Base-by-base conservation (phyloP, 1,140 invertebrate genomes). In the Schlechtendalia chinensis region DNA sequence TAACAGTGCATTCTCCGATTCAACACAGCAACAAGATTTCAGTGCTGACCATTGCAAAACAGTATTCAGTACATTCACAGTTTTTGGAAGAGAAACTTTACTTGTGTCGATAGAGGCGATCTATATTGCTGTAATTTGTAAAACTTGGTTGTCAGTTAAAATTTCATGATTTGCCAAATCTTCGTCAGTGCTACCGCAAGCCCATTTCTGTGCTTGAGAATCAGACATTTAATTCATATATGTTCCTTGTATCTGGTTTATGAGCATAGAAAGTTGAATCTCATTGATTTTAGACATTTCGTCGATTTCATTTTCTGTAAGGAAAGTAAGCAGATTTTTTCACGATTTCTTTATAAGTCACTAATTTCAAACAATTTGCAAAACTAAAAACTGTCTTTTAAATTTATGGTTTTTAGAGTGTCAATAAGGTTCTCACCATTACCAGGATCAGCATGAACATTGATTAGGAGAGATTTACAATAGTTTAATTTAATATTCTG, bases 401-500 rank as follows among this genome's bases (percentile, higher is more conserved):
- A n/a, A n/a, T n/a, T n/a, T n/a, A n/a, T n/a, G n/a, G n/a, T n/a
- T n/a, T n/a, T n/a, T n/a, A n/a, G n/a, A n/a, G n/a, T n/a, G n/a
- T n/a, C 27, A 32, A 63, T 1, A 61, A 61, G 10, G 59, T 61
- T 61, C 19, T 61, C 24, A 61, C 59, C 59, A 61, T 61, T 22
- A 22, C 27, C 10, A 10, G 59, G 24, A 61, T 61, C 59, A 61
- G 59, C 24, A 61, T 27, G 59, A 61, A 61, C 22, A 61, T 61
- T 61, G 11, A 61, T 24, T 29, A 61, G 27, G 22, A 61, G 59
- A 61, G 59, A 61, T 24, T 61, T 61, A 61, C 24, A 24, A 61
- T 61, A 61, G 10, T 61, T 61, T 29, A 61, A 61, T 61, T 61
- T 61, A 61, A 61, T 61, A 61, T 61, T 61, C 22, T 61, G n/a